Evolutionary conservation across 2,113 vertebrate genomes (phyloP).

Genomic region (Macaca nemestrina): DNA sequence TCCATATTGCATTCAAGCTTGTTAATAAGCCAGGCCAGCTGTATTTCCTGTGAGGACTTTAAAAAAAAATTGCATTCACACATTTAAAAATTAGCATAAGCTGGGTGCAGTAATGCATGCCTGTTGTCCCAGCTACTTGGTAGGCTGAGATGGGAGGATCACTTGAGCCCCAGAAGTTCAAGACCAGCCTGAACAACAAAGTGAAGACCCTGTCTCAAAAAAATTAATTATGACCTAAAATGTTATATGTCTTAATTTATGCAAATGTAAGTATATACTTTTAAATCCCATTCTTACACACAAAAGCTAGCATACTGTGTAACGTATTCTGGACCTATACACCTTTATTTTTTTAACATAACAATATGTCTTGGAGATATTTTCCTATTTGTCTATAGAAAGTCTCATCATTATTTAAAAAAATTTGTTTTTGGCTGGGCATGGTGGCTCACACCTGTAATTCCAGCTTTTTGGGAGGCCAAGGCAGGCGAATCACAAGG

Average conservation of each 20-base stretch:
- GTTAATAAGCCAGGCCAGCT: not conserved
- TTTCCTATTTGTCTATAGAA: not conserved
- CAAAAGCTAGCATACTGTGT: not conserved
- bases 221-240: not conserved
- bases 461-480: no score
- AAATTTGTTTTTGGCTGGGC: not conserved
- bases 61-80: not conserved
- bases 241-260: not conserved
- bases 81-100: not conserved
- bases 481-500: no score
- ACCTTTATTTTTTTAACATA: not conserved
- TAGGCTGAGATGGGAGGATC: not conserved
- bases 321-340: not conserved
- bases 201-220: not conserved
- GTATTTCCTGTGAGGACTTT: not conserved
- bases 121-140: not conserved
- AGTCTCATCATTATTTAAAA: not conserved
- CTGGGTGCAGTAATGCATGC: no score
- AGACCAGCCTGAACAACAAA: not conserved
- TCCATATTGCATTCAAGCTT: not conserved
- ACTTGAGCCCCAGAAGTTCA: not conserved
- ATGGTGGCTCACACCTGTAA: no score
- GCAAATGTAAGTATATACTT: not conserved
- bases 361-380: not conserved
- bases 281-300: slow-evolving; percentile 13